A percentile compares a stretch with the other conserved stretches of the same genome.
phyloP scores from a whole-genome alignment of 2,888 invertebrate species.

The Epinotia nisella region DNA sequence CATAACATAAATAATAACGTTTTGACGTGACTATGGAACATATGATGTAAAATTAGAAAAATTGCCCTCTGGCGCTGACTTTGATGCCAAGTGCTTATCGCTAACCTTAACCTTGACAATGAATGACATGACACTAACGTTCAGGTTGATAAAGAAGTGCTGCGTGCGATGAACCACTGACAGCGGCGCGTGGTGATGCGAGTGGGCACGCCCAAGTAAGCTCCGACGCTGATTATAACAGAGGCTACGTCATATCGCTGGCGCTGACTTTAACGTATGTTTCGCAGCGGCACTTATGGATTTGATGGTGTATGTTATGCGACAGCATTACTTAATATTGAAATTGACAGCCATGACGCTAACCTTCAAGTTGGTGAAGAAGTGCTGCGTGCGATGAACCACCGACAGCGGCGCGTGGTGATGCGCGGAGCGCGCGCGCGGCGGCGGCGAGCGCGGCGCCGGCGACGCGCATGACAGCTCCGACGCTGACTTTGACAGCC shows the following conservation, averaged over 20 bases:
- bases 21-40: neutral
- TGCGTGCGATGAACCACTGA: conserved; percentile 10
- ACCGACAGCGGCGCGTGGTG: conserved; percentile 88
- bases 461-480: conserved; percentile 88
- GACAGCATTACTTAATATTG: too few relatives aligned
- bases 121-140: conserved; percentile 72
- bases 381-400: conserved; percentile 92
- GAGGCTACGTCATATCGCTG: neutral
- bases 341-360: neutral
- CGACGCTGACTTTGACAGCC: conserved; percentile 92
- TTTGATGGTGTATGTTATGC: too few relatives aligned
- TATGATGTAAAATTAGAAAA: too few relatives aligned
- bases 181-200: conserved; percentile 81
- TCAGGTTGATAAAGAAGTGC: conserved; percentile 6
- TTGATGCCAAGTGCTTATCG: too few relatives aligned
- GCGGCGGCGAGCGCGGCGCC: conserved; percentile 77
- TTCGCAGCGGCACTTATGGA: too few relatives aligned
- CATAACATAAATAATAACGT: neutral
- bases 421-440: conserved; percentile 75
- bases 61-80: conserved; percentile 88
- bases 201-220: conserved; percentile 41
- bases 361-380: conserved; percentile 92
- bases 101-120: too few relatives aligned
- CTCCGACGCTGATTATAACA: neutral
- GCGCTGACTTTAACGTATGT: too few relatives aligned